Evolutionary conservation across 2,797 vertebrate genomes (phyloP).

Genomic region (Telmatherina bonti): DNA sequence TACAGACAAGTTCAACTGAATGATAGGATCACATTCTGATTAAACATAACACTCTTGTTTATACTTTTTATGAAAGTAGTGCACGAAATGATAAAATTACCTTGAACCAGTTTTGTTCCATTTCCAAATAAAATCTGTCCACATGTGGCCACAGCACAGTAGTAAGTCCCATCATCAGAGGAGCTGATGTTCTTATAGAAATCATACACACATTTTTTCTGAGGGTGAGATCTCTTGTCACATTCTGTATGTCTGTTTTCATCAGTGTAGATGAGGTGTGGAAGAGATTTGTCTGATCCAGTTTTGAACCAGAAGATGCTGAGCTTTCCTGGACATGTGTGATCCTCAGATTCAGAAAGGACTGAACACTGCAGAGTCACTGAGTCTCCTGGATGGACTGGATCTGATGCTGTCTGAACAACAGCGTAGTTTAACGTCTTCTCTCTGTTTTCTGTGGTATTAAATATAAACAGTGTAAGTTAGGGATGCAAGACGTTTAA

Average conservation of each 20-base stretch:
- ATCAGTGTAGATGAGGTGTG: constrained; percentile 32
- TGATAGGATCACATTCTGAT: too few species aligned
- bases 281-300: constrained; percentile 1
- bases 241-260: constrained; percentile 7
- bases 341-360: background rate
- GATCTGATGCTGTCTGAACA: background rate
- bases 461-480: too few species aligned
- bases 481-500: too few species aligned
- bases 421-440: background rate
- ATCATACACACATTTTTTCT: constrained; percentile 41
- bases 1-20: too few species aligned
- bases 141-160: too few species aligned
- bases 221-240: background rate
- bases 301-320: constrained; percentile 36
- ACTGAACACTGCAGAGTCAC: constrained; percentile 46
- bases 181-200: too few species aligned
- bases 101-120: too few species aligned
- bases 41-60: too few species aligned
- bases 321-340: background rate
- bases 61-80: too few species aligned
- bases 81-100: too few species aligned
- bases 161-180: too few species aligned
- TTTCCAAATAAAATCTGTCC: too few species aligned
- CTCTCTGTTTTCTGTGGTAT: background rate
- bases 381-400: constrained; percentile 6